phyloP scores from a whole-genome alignment of 53 echinoderm and acorn worm species.

The Arbacia lixula region DNA sequence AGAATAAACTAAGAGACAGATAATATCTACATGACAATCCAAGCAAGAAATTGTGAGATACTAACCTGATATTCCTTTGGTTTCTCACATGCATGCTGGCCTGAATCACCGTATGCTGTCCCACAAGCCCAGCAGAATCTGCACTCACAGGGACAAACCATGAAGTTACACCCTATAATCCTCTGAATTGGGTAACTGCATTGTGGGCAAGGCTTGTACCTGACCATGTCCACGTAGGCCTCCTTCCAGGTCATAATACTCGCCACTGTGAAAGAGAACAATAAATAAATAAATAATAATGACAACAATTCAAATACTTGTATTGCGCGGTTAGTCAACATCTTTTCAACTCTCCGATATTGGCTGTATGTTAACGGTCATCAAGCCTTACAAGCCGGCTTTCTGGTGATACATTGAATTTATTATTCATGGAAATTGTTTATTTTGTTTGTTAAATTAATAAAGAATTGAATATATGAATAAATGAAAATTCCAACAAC shows the following conservation, averaged over 20 bases:
- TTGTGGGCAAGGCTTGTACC: conserved; percentile 8
- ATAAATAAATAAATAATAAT: background rate
- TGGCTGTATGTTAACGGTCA: background rate
- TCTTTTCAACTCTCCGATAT: background rate
- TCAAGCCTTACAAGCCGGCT: background rate
- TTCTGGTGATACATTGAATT: too few species aligned
- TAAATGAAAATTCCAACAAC: too few species aligned
- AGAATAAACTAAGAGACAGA: too few species aligned
- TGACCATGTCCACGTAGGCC: background rate
- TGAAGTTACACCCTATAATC: background rate
- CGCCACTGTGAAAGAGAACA: background rate
- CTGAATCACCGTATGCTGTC: too few species aligned
- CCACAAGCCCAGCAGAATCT: conserved; percentile 10
- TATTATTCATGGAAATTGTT: too few species aligned
- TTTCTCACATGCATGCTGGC: too few species aligned
- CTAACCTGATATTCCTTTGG: too few species aligned
- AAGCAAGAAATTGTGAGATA: too few species aligned
- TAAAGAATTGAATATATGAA: too few species aligned
- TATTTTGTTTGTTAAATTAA: too few species aligned
- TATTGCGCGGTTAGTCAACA: too few species aligned
- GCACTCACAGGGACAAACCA: background rate
- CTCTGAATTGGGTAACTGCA: conserved; percentile 18
- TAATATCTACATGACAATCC: too few species aligned
- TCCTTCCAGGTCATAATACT: background rate
- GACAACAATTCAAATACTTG: background rate